A percentile compares a stretch with the other conserved stretches of the same genome.
Conservation (phyloP, 2,113 vertebrate species). For the Entelurus aequoreus region DNA sequence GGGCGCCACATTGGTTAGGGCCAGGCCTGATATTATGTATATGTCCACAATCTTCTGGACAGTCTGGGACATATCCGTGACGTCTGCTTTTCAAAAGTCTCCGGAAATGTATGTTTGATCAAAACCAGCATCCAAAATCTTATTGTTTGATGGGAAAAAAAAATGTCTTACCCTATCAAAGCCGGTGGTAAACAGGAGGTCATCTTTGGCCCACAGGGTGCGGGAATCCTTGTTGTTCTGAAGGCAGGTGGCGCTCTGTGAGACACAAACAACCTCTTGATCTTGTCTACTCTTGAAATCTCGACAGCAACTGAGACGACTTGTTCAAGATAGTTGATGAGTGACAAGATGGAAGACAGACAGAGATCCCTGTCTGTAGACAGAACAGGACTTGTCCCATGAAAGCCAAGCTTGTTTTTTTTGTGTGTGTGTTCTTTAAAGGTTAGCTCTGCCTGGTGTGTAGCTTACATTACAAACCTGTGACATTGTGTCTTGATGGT, state of each 20-base stretch:
- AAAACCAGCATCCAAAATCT: too few relatives aligned
- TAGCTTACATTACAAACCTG: constrained; percentile 37
- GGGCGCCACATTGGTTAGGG: too few relatives aligned
- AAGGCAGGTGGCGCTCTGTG: constrained; percentile 76
- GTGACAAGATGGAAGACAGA: constrained; percentile 12
- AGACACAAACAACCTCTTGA: constrained; percentile 20
- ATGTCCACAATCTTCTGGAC: too few relatives aligned
- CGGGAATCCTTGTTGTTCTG: constrained; percentile 83
- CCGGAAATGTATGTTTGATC: too few relatives aligned
- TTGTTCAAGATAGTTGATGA: constrained; percentile 20
- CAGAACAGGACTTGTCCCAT: constrained; percentile 53
- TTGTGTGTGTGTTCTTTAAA: constrained; percentile 30
- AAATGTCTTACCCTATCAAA: constrained; percentile 82
- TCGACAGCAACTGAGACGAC: not conserved
- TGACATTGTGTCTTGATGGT: constrained; percentile 9
- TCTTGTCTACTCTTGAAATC: not conserved
- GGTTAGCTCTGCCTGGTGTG: constrained; percentile 30
- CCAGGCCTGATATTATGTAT: too few relatives aligned
- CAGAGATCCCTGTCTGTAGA: constrained; percentile 23
- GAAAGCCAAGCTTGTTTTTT: constrained; percentile 43
- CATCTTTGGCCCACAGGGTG: constrained; percentile 79
- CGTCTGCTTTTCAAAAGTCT: too few relatives aligned
- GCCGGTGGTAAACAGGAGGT: constrained; percentile 80
- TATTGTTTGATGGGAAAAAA: not conserved
- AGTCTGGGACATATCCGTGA: too few relatives aligned